Conservation (phyloP, 1,140 invertebrate species). For the Temnothorax longispinosus region DNA sequence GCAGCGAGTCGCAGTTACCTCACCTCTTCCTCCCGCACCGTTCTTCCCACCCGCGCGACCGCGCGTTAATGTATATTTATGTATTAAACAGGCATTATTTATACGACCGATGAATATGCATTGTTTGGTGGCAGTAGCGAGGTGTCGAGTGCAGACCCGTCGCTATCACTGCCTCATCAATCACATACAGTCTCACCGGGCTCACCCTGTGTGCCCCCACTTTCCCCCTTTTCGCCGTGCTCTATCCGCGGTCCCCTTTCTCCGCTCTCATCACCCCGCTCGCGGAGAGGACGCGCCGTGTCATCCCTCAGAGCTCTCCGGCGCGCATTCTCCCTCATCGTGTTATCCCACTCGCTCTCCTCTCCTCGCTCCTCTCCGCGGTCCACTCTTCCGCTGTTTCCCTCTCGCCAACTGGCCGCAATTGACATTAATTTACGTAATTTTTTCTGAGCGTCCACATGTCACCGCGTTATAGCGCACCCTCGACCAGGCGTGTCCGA, state of each 20-base stretch:
- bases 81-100: constrained; percentile 85
- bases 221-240: constrained; percentile 32
- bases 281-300: constrained; percentile 70
- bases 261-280: constrained; percentile 30
- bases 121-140: constrained; percentile 84
- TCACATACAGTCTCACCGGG: constrained; percentile 81
- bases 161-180: constrained; percentile 85
- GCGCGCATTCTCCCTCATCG: constrained; percentile 21
- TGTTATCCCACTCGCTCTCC: constrained; percentile 31
- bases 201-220: constrained; percentile 40
- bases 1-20: constrained; percentile 21
- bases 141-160: constrained; percentile 85
- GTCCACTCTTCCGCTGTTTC: background rate
- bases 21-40: background rate
- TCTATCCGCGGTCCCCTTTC: background rate
- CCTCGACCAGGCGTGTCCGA: constrained; percentile 34
- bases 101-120: constrained; percentile 85
- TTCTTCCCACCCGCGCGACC: background rate
- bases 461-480: constrained; percentile 55
- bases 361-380: background rate
- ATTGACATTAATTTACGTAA: constrained; percentile 78
- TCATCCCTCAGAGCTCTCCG: constrained; percentile 71
- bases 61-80: constrained; percentile 83
- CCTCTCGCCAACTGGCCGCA: constrained; percentile 54
- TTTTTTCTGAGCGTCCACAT: constrained; percentile 66